Conservation (phyloP, 2,888 invertebrate species). For the Drosophila neonasuta region DNA sequence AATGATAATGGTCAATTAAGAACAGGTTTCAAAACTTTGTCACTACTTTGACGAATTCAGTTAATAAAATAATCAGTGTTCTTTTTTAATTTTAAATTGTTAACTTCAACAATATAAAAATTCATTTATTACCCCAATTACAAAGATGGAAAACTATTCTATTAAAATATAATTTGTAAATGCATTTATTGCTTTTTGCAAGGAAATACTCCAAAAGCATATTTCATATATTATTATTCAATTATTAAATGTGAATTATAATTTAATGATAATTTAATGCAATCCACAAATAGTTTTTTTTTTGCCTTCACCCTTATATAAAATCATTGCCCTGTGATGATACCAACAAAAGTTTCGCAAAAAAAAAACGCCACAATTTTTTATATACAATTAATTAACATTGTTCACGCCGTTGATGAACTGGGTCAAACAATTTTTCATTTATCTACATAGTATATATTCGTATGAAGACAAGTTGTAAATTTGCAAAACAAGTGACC, state of each 20-base stretch:
- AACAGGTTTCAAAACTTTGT: too few relatives aligned
- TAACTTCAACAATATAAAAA: too few relatives aligned
- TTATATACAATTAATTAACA: constrained; percentile 65
- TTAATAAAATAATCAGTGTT: too few relatives aligned
- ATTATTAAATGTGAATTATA: background rate
- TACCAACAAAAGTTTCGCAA: constrained; percentile 21
- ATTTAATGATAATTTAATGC: background rate
- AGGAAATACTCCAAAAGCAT: too few relatives aligned
- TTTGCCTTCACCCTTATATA: background rate
- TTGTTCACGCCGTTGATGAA: constrained; percentile 67
- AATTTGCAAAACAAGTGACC: constrained; percentile 58
- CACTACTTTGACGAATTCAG: background rate
- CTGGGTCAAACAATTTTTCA: constrained; percentile 52
- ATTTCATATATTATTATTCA: background rate
- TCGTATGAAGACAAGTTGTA: constrained; percentile 14
- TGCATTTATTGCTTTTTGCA: too few relatives aligned
- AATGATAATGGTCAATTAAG: too few relatives aligned
- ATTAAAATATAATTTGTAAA: too few relatives aligned
- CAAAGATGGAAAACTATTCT: too few relatives aligned
- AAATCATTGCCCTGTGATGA: constrained; percentile 9
- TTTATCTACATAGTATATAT: constrained; percentile 3
- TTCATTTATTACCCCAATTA: too few relatives aligned
- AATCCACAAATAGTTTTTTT: background rate
- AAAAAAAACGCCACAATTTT: constrained; percentile 22
- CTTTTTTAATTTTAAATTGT: too few relatives aligned